Base-by-base conservation (phyloP, 2,888 invertebrate species). In the Lacanobia wlatinum region DNA sequence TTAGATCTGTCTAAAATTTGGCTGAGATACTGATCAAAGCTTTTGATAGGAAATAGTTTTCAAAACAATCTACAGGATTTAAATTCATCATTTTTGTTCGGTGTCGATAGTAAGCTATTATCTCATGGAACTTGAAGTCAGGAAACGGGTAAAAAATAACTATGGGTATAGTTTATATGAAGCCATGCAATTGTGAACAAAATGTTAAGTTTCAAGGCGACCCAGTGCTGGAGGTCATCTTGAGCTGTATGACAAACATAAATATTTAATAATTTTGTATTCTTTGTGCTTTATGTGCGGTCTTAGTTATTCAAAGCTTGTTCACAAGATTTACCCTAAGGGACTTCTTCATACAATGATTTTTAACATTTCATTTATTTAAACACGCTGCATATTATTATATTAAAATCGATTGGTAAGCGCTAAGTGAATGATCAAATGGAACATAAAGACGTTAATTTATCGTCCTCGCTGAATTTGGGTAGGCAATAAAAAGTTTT, bases 171-270 rank as follows among this genome's bases (percentile, higher is more conserved):
- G 64, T 23, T 61, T 28, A 43, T 64, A 76, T 28, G 16, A 77
- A 77, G 69, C 68, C 63, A 78, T 79, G 69, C 72, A 82, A 64
- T 78, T 76, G 75, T 82, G 73, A 56, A 85, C 79, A 79, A 84
- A 84, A 82, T 84, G 69, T 79, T 83, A 73, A 70, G 52, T 76
- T 78, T 63, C 84, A 86, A 86, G 84, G 86, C 61, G 68, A 84
- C 70, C 86, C 34, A 68, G 80, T 73, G 16, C 55, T 63, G 76
- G 72, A 86, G 84, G 84, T 82, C 82, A 73, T 80, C 66, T 65
- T 72, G 65, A 64, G 50, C 58, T 81, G 81, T 80, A 76, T 78
- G 78, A 74, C 75, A 84, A 84, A 85, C 68, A 76, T 64, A 77
- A 78, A 78, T 76, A 73, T 84, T 75, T 68, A 74, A 82, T 43